phyloP scores from a whole-genome alignment of 2,113 vertebrate species.

The Rousettus leschenaultii region DNA sequence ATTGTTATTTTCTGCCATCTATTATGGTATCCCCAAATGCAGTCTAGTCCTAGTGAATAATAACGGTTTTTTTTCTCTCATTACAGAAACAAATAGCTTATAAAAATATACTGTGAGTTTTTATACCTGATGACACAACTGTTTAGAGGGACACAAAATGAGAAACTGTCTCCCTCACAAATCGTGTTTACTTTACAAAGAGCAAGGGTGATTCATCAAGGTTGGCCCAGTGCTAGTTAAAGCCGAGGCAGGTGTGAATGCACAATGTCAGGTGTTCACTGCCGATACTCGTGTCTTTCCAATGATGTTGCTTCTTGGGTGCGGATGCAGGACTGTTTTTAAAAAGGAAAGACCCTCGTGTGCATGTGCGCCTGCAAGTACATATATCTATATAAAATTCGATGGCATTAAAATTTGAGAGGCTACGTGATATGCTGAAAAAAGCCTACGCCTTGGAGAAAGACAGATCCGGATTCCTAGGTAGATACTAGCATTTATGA shows the following conservation, averaged over 20 bases:
- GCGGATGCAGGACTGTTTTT: background rate
- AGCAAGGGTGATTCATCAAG: constrained; percentile 13
- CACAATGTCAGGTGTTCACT: background rate
- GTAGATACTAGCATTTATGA: constrained; percentile 7
- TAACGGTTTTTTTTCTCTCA: constrained; percentile 56
- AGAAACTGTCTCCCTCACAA: constrained; percentile 36
- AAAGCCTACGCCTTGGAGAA: background rate
- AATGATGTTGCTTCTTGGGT: background rate
- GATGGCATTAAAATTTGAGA: constrained; percentile 20
- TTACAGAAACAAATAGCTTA: constrained; percentile 59
- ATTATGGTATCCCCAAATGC: constrained; percentile 56
- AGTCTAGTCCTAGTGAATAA: constrained; percentile 45
- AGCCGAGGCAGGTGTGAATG: constrained; percentile 16
- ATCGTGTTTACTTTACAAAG: constrained; percentile 38
- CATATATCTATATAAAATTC: background rate
- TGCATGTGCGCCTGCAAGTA: background rate
- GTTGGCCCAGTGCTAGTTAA: constrained; percentile 34
- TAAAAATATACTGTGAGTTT: constrained; percentile 58
- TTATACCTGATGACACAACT: constrained; percentile 45
- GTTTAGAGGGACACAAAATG: constrained; percentile 38
- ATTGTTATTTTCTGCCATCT: constrained; percentile 70
- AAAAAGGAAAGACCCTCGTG: background rate
- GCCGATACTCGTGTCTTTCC: background rate
- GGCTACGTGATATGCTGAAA: background rate
- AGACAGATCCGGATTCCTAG: background rate